A percentile compares a stretch with the other conserved stretches of the same genome.
phyloP scores from a whole-genome alignment of 2,113 vertebrate genomes.

The Camarhynchus parvulus region DNA sequence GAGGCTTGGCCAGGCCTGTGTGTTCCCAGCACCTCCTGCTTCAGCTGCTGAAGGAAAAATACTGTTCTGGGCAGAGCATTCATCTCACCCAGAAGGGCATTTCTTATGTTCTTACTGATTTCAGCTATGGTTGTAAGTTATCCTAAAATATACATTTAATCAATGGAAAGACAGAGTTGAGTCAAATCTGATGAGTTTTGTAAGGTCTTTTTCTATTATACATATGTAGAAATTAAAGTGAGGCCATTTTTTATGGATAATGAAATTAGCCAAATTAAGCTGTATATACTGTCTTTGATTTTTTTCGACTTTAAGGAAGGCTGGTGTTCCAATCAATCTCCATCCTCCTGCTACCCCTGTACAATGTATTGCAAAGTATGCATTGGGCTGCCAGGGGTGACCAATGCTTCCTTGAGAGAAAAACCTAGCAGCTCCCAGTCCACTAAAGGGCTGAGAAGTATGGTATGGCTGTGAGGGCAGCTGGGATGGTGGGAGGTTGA shows the following conservation, averaged over 20 bases:
- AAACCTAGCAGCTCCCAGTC: background rate
- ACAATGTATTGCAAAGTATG: background rate
- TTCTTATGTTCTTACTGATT: background rate
- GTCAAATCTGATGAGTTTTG: background rate
- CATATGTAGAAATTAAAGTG: background rate
- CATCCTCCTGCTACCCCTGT: background rate
- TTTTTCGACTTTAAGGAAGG: background rate
- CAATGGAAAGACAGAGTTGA: background rate
- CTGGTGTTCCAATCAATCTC: background rate
- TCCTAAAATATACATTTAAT: background rate
- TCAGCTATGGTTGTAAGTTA: background rate
- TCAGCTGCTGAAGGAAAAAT: background rate
- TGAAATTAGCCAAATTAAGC: background rate
- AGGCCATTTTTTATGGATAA: background rate
- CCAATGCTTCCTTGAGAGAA: background rate
- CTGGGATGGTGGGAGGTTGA: background rate
- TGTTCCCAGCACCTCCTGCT: background rate
- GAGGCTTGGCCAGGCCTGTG: background rate
- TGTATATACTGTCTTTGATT: background rate
- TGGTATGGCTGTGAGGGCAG: background rate
- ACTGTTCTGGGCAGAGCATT: background rate
- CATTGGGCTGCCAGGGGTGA: background rate
- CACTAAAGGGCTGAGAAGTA: background rate
- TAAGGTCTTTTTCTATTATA: background rate
- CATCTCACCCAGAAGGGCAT: background rate